These are phyloP conservation scores for Mastomys coucha DNA, from an alignment of 2,113 vertebrate species.

Conservation along the genomic window DNA sequence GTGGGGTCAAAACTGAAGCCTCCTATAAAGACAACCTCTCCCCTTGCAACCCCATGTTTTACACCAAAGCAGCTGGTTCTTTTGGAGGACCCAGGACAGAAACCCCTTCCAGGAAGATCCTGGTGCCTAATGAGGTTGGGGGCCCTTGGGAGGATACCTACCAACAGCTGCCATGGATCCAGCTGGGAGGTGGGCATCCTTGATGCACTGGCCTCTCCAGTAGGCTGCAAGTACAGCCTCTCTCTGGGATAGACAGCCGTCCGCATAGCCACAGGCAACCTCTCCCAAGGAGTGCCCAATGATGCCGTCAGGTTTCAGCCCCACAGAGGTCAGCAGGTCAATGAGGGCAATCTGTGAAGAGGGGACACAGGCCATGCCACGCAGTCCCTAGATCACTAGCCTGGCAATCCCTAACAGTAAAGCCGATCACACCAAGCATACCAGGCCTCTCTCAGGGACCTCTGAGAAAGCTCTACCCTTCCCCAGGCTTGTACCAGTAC, in stretches of 20 bases:
- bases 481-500: not conserved
- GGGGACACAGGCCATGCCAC: fast-evolving
- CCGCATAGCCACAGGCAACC: slow-evolving; percentile 96
- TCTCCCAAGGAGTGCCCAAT: slow-evolving; percentile 97
- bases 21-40: not conserved
- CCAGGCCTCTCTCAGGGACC: not conserved
- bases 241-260: slow-evolving; percentile 92
- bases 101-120: not conserved
- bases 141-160: slow-evolving; percentile 79
- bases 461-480: not conserved
- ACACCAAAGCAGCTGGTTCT: not conserved
- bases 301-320: slow-evolving; percentile 94
- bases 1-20: not conserved
- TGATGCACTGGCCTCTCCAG: slow-evolving; percentile 96
- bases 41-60: no score
- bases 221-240: slow-evolving; percentile 95
- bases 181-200: slow-evolving; percentile 92
- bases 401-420: no score
- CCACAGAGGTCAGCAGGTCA: slow-evolving; percentile 92
- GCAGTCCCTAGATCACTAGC: not conserved
- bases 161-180: slow-evolving; percentile 98
- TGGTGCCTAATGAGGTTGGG: fast-evolving
- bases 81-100: no score
- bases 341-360: slow-evolving; percentile 93
- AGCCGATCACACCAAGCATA: fast-evolving